phyloP scores from a whole-genome alignment of 2,113 vertebrate species.

The Paracanthobrama guichenoti region DNA sequence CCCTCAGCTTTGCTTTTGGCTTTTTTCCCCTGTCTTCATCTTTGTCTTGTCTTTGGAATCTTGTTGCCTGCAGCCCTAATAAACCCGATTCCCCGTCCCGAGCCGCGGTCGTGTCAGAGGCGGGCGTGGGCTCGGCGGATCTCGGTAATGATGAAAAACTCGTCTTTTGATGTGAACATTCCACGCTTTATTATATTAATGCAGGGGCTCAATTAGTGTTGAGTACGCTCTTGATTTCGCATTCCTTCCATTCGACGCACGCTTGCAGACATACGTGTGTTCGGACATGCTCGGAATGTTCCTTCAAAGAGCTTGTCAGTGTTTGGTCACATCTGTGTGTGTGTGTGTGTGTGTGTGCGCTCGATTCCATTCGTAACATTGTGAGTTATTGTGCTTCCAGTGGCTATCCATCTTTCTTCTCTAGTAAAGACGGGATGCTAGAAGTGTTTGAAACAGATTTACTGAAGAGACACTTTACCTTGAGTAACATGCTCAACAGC shows the following conservation, averaged over 20 bases:
- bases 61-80: neutral
- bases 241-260: constrained; percentile 66
- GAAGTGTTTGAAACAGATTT: too few relatives aligned
- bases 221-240: constrained; percentile 37
- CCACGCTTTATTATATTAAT: constrained; percentile 50
- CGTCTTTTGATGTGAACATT: constrained; percentile 33
- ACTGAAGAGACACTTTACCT: too few relatives aligned
- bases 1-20: neutral
- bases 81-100: neutral
- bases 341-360: neutral
- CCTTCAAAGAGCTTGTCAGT: constrained; percentile 32
- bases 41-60: neutral
- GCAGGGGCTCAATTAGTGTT: constrained; percentile 52
- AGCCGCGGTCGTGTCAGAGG: neutral
- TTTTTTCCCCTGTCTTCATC: neutral
- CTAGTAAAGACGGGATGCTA: neutral
- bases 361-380: neutral
- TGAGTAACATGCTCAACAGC: too few relatives aligned
- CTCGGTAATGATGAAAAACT: constrained; percentile 13
- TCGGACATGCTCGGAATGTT: constrained; percentile 67
- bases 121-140: too few relatives aligned
- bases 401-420: neutral
- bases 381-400: constrained; percentile 15
- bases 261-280: constrained; percentile 57
- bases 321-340: constrained; percentile 45